Evolutionary conservation across 2,797 vertebrate genomes (phyloP).

Genomic region (Cygnus olor): DNA sequence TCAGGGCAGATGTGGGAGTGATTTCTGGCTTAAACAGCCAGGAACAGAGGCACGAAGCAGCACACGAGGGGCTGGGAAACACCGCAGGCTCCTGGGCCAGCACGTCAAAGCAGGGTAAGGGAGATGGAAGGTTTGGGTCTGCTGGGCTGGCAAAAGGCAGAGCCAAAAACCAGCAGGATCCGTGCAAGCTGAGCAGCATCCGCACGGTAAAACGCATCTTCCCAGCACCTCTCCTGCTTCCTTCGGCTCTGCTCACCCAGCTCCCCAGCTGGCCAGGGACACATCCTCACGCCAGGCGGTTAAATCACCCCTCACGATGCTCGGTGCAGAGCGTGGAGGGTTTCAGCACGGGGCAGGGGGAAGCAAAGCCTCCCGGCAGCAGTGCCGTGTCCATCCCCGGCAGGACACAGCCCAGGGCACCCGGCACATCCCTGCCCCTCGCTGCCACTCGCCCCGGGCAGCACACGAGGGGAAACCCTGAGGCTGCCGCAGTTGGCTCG

Average conservation of each 20-base stretch:
- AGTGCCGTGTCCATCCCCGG: accelerated
- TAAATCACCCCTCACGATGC: neutral
- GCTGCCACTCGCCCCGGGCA: neutral
- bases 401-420: neutral
- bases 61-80: neutral
- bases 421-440: neutral
- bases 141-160: neutral
- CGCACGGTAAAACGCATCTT: neutral
- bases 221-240: neutral
- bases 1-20: neutral
- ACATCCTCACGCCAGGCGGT: neutral
- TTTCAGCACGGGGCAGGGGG: neutral
- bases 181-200: neutral
- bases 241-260: neutral
- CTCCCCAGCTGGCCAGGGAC: neutral
- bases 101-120: neutral
- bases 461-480: neutral
- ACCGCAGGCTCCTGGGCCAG: neutral
- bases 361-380: neutral
- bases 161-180: neutral
- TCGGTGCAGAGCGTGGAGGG: accelerated
- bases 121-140: neutral
- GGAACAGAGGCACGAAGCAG: neutral
- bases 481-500: constrained; percentile 17
- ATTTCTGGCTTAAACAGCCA: neutral